Evolutionary conservation across 1,140 invertebrate genomes (phyloP), one percentile per base, ranked within the genome.

Genomic region (Acromyrmex echinatior): DNA sequence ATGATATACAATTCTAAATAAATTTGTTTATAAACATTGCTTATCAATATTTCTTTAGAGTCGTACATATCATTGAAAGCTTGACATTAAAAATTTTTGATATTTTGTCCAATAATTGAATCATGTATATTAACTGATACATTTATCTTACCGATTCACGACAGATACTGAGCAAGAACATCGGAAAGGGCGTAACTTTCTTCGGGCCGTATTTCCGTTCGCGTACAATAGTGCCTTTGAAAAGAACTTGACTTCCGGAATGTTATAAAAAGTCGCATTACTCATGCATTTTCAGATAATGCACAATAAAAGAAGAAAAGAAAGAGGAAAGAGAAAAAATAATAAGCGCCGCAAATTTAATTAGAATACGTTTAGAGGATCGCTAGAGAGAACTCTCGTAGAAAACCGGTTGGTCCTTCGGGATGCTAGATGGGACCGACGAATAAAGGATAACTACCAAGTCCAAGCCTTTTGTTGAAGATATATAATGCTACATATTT

Each of bases 141-240:
- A 45, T 10, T 45, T 45, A 45, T 10, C 2, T 45, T 45, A 45
- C 2, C n/a, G 56, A 21, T 18, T 21, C 2, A 7, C n/a, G 56
- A 21, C 9, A 58, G 56, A 58, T 58, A 58, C n/a, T n/a, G n/a
- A n/a, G n/a, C 56, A 58, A n/a, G n/a, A n/a, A 58, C 18, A 56
- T 18, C 18, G 6, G 18, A 86, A 56, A 68, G 63, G 25, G 28
- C 62, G 10, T 68, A 51, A 66, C 18, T 60, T 58, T 79, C 53
- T 76, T 25, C 3, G 16, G 45, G 51, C 51, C 14, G 51, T 28
- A 77, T 77, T 90, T 86, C 66, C 21, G 49, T 86, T 88, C 39
- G 76, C 53, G 74, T 77, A 65, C 60, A 79, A 88, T 56, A 88
- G 87, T 90, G 87, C 81, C 87, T 90, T 90, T 58, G 65, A 90